Base-by-base conservation (phyloP, 2,113 vertebrate species). In the Siphamia tubifer region DNA sequence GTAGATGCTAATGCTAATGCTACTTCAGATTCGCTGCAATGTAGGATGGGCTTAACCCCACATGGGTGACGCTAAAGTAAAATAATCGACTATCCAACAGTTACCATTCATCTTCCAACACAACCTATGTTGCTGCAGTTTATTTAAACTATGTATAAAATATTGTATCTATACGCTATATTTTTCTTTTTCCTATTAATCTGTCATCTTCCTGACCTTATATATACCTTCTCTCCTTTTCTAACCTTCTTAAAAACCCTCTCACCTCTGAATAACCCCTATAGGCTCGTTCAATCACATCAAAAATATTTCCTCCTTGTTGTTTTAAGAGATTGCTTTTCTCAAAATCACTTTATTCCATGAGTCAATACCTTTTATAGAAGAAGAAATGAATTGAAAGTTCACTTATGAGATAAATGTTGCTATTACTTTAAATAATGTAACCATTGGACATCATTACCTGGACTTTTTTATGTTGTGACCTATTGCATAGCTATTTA, bases 261-360 rank as follows among this genome's bases (percentile, higher is more conserved):
- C n/a, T n/a, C n/a, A n/a, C n/a, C 44, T 65, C 44, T 38, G 17
- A 27, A 44, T 25, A 61, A 30, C 52, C 44, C 24, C n/a, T n/a
- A 15, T 12, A 2, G 7, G 13, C 9, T 25, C 58, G 42, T 65
- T 66, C 19, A 56, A 70, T 71, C 54, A 47, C 45, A 42, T 27
- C 34, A 4, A 2, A 2, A 28, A 34, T 20, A 20, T 35, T 56
- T 45, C 47, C 28, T 28, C 1, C 17, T 28, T 5, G 42, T 58
- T 47, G 52, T 69, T 47, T 58, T 20, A 20, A 28, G 45, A 61
- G 64, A 74, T 66, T 47, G 40, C 40, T 19, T 64, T 63, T 36
- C 64, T 40, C 34, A 44, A 54, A 72, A 68, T 52, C 51, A 49
- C 61, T 71, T 63, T 56, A 68, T 56, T 68, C 39, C 35, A 9